Evolutionary conservation across 2,113 vertebrate genomes (phyloP).

Genomic region (Otocyon megalotis): DNA sequence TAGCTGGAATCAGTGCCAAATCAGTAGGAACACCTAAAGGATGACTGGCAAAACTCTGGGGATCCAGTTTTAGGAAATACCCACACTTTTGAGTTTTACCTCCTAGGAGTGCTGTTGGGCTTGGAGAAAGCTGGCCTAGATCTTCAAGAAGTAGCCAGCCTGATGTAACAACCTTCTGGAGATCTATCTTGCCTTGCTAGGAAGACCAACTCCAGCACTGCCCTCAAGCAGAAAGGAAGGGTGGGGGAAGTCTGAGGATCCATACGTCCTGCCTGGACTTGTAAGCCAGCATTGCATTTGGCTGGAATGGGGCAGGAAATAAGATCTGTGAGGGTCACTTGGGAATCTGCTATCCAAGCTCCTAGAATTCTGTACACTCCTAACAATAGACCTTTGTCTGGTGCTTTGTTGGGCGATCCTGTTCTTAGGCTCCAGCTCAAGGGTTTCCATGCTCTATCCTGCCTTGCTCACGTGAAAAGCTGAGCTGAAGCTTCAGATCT

Average conservation of each 20-base stretch:
- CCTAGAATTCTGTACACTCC: neutral
- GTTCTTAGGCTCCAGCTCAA: rapidly evolving
- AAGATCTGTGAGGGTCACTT: neutral
- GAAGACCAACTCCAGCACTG: neutral
- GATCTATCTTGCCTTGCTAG: neutral
- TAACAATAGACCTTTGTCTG: neutral
- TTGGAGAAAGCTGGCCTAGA: neutral
- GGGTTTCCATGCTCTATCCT: too few species aligned
- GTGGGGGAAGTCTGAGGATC: neutral
- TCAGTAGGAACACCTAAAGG: neutral
- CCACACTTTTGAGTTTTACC: neutral
- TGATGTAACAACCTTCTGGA: neutral
- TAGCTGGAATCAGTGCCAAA: neutral
- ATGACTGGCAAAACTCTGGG: neutral
- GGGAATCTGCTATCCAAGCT: neutral
- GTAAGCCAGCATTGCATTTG: neutral
- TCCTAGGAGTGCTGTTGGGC: neutral
- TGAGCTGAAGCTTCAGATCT: neutral
- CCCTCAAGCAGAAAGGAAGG: neutral
- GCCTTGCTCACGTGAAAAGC: neutral
- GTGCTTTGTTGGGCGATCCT: neutral
- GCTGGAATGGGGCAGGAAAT: neutral
- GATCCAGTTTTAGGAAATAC: neutral
- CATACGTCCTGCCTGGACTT: rapidly evolving
- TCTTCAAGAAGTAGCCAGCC: neutral